Conservation (phyloP, 2,888 invertebrate genomes). For the Pyrochroa serraticornis region DNA sequence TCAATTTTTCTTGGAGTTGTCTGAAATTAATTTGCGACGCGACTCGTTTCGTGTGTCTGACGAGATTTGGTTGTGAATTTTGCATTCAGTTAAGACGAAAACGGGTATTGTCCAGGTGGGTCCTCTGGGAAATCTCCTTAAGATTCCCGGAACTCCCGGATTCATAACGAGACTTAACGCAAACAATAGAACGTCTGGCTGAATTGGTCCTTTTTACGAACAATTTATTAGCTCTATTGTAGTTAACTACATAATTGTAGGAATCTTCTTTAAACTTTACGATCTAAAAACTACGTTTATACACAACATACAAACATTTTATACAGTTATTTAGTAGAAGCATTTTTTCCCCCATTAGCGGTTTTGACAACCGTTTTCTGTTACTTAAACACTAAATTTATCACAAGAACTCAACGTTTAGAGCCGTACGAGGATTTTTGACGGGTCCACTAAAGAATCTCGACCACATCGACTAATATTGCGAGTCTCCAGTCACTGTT, state of each 20-base stretch:
- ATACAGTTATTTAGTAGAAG: conserved; percentile 46
- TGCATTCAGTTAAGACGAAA: conserved; percentile 1
- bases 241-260: conserved; percentile 30
- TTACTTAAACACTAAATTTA: conserved; percentile 30
- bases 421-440: not conserved
- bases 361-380: conserved; percentile 29
- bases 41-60: no score
- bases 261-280: conserved; percentile 24
- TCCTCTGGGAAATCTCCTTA: conserved; percentile 22
- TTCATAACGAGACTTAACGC: not conserved
- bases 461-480: conserved; percentile 15
- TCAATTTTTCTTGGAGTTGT: no score
- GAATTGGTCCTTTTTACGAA: conserved; percentile 13
- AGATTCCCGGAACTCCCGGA: not conserved
- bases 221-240: conserved; percentile 31
- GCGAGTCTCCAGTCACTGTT: not conserved
- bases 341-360: conserved; percentile 52
- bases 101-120: conserved; percentile 6
- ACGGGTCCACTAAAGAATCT: not conserved
- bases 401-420: conserved; percentile 40
- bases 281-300: conserved; percentile 33
- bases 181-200: not conserved
- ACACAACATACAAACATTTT: conserved; percentile 49
- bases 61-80: conserved; percentile 3
- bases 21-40: no score